Conservation (phyloP, 2,888 invertebrate species). For the Eudasyphora cyanicolor region DNA sequence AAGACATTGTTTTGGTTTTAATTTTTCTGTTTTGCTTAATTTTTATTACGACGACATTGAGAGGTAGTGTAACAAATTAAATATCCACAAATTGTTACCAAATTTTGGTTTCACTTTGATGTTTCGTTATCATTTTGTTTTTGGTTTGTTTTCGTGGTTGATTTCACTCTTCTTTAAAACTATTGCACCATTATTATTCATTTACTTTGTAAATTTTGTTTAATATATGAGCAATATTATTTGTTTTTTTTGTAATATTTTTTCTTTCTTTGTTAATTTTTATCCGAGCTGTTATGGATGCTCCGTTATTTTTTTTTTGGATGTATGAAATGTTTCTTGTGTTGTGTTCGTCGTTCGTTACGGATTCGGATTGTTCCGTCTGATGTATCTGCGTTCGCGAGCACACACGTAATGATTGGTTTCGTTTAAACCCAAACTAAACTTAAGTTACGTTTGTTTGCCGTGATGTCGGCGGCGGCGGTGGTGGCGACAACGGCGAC, state of each 20-base stretch:
- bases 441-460: conserved; percentile 63
- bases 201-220: conserved; percentile 40
- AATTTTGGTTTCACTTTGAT: conserved; percentile 23
- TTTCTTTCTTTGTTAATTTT: conserved; percentile 37
- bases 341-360: conserved; percentile 12
- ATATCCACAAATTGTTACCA: not conserved
- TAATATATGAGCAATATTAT: conserved; percentile 49
- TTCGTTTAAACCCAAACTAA: conserved; percentile 55
- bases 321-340: not conserved
- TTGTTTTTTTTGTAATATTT: conserved; percentile 60
- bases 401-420: conserved; percentile 75
- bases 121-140: conserved; percentile 43
- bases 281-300: not conserved
- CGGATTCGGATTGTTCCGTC: conserved; percentile 53
- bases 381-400: conserved; percentile 75
- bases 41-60: conserved; percentile 50
- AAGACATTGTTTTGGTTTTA: conserved; percentile 41
- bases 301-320: not conserved
- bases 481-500: not conserved
- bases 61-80: conserved; percentile 42
- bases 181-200: conserved; percentile 65
- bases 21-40: conserved; percentile 20
- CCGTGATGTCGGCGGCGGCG: conserved; percentile 37
- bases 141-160: conserved; percentile 57
- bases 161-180: conserved; percentile 66